phyloP scores from a whole-genome alignment of 2,888 invertebrate genomes.

The Macropis europaea region DNA sequence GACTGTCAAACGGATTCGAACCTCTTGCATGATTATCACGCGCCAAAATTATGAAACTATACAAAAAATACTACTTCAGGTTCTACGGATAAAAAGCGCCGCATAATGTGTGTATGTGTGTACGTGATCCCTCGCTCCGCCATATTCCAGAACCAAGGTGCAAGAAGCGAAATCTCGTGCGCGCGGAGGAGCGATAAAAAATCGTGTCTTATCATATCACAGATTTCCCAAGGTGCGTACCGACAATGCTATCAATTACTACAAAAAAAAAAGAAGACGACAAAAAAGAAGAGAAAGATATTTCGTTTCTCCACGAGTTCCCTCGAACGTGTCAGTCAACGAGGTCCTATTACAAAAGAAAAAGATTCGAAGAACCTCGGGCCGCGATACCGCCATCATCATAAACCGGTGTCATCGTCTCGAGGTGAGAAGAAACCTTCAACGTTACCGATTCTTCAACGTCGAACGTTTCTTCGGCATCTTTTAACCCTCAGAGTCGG shows the following conservation, averaged over 20 bases:
- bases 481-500: slow-evolving; percentile 73
- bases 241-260: slow-evolving; percentile 48
- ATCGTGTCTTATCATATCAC: slow-evolving; percentile 74
- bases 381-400: slow-evolving; percentile 16
- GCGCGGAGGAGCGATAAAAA: slow-evolving; percentile 47
- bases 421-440: slow-evolving; percentile 16
- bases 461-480: slow-evolving; percentile 65
- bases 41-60: too few species aligned
- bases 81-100: neutral
- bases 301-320: neutral
- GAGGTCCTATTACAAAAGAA: slow-evolving; percentile 39
- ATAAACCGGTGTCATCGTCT: slow-evolving; percentile 5
- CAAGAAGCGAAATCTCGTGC: slow-evolving; percentile 53
- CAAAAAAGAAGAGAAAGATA: slow-evolving; percentile 14
- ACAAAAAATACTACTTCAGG: too few species aligned
- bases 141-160: slow-evolving; percentile 45
- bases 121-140: slow-evolving; percentile 38
- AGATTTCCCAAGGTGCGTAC: slow-evolving; percentile 76
- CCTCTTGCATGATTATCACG: too few species aligned
- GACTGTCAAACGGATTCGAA: too few species aligned
- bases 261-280: slow-evolving; percentile 39
- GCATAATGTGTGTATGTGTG: slow-evolving; percentile 12
- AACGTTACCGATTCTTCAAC: slow-evolving; percentile 39
- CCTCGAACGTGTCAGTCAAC: slow-evolving; percentile 54
- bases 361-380: slow-evolving; percentile 10